phyloP scores from a whole-genome alignment of 2,888 invertebrate species.

The Nemotelus nigrinus region DNA sequence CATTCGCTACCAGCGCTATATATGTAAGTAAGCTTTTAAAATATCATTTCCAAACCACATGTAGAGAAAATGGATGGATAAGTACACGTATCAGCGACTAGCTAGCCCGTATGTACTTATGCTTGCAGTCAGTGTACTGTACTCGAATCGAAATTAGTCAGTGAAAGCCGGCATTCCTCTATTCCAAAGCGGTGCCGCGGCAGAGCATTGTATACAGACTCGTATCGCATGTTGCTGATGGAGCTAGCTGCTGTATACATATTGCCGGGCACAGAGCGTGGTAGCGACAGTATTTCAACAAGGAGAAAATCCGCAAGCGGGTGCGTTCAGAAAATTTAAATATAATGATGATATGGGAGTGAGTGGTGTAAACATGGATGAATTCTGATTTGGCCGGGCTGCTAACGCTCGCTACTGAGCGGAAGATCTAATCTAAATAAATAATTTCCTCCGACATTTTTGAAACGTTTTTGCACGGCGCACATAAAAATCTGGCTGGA shows the following conservation, averaged over 20 bases:
- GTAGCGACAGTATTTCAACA: neutral
- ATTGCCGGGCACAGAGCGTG: neutral
- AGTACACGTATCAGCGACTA: neutral
- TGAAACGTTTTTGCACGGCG: too few relatives aligned
- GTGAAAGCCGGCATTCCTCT: slow-evolving; percentile 15
- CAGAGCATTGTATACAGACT: neutral
- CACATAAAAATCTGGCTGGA: too few relatives aligned
- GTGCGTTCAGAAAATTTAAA: slow-evolving; percentile 7
- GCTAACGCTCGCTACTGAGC: too few relatives aligned
- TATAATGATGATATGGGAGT: neutral
- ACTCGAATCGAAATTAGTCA: neutral
- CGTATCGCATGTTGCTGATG: neutral
- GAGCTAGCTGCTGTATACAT: neutral
- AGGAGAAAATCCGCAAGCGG: neutral
- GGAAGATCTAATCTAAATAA: too few relatives aligned
- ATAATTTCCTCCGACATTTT: too few relatives aligned
- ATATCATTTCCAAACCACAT: slow-evolving; percentile 24
- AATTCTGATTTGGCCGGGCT: too few relatives aligned
- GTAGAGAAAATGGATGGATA: slow-evolving; percentile 8
- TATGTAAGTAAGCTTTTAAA: neutral
- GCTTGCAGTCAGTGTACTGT: neutral
- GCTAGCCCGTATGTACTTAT: neutral
- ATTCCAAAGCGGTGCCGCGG: neutral
- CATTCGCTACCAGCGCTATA: slow-evolving; percentile 1
- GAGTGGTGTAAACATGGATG: neutral